A percentile compares a stretch with the other conserved stretches of the same genome.
Evolutionary conservation across 2,888 invertebrate genomes (phyloP).

Genomic region (Eilema depressum): DNA sequence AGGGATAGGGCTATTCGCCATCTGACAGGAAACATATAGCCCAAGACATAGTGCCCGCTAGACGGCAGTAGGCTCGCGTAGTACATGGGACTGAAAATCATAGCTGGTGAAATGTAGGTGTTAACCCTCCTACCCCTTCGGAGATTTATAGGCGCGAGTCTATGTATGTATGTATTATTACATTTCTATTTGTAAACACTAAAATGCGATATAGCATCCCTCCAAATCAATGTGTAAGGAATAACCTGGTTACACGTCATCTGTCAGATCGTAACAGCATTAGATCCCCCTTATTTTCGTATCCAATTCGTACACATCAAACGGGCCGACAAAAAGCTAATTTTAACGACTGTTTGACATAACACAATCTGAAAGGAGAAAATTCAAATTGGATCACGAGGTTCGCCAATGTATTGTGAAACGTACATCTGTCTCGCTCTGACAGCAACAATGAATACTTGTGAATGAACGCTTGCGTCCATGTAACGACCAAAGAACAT

Average conservation of each 20-base stretch:
- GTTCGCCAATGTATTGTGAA: slow-evolving; percentile 55
- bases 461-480: not conserved
- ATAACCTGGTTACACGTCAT: slow-evolving; percentile 34
- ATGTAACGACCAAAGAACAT: not conserved
- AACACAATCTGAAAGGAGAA: slow-evolving; percentile 78
- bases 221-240: slow-evolving; percentile 43
- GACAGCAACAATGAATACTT: slow-evolving; percentile 35
- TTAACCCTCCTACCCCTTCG: too few species aligned
- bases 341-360: slow-evolving; percentile 71
- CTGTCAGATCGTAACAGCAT: slow-evolving; percentile 50
- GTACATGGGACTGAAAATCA: too few species aligned
- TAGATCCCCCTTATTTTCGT: slow-evolving; percentile 48
- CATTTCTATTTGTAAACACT: not conserved
- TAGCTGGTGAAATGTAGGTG: too few species aligned
- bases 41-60: too few species aligned
- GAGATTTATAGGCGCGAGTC: too few species aligned
- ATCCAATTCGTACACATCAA: slow-evolving; percentile 54
- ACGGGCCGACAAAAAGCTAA: slow-evolving; percentile 61
- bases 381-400: slow-evolving; percentile 80
- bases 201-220: slow-evolving; percentile 14
- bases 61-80: too few species aligned
- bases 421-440: slow-evolving; percentile 57
- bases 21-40: too few species aligned
- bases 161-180: too few species aligned
- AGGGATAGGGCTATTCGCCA: too few species aligned